Evolutionary conservation across 2,888 invertebrate genomes (phyloP).

Genomic region (Shargacucullia verbasci): DNA sequence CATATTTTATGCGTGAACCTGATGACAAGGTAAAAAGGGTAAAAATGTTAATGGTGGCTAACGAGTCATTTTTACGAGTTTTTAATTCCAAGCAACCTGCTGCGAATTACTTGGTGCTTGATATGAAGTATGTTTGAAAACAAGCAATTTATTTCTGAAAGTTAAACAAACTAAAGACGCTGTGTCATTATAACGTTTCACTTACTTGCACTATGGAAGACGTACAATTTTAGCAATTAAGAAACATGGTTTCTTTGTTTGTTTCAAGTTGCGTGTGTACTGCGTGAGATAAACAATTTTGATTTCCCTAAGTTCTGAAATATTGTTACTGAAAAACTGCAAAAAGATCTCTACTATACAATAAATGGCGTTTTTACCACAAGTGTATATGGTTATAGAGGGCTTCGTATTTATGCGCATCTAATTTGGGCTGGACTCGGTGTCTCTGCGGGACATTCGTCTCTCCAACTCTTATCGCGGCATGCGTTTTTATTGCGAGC

Average conservation of each 20-base stretch:
- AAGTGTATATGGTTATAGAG: constrained; percentile 51
- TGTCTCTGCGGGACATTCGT: constrained; percentile 72
- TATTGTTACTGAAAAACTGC: constrained; percentile 9
- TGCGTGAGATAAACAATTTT: background rate
- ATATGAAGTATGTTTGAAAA: background rate
- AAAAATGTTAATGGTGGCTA: constrained; percentile 23
- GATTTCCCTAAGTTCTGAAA: constrained; percentile 1
- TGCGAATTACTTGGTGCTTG: constrained; percentile 21
- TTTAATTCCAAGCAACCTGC: constrained; percentile 23
- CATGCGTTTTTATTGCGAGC: constrained; percentile 82
- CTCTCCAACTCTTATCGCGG: constrained; percentile 72
- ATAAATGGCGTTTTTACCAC: constrained; percentile 46
- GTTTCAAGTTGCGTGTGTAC: background rate
- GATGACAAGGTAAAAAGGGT: constrained; percentile 26
- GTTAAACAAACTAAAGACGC: no score
- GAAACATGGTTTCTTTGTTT: no score
- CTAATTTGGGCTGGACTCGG: constrained; percentile 77
- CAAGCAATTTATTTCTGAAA: no score
- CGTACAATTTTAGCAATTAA: no score
- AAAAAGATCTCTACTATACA: constrained; percentile 20
- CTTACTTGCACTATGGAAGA: no score
- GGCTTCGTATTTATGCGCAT: constrained; percentile 83
- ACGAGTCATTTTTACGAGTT: constrained; percentile 30
- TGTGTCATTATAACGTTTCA: background rate
- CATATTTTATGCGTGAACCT: constrained; percentile 18